A percentile compares a stretch with the other conserved stretches of the same genome.
Evolutionary conservation across 2,888 invertebrate species (phyloP).

Genomic region (Papilio demoleus): DNA sequence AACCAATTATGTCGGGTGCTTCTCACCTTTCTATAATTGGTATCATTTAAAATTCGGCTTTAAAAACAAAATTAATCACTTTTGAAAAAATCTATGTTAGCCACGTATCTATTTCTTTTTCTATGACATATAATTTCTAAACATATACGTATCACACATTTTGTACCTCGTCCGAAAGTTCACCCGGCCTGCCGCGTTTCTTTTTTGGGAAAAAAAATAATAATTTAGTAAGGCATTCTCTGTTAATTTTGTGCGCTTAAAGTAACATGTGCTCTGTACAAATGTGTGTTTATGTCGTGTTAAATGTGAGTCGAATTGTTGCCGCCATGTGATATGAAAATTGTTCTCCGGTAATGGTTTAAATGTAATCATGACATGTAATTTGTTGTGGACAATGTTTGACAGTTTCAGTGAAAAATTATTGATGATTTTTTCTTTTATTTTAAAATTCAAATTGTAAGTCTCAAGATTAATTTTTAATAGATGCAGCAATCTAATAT

Average conservation of each 20-base stretch:
- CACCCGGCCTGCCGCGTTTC: constrained; percentile 91
- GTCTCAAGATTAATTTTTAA: constrained; percentile 25
- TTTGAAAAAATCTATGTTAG: constrained; percentile 77
- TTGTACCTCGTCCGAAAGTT: constrained; percentile 89
- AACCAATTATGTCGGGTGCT: constrained; percentile 48
- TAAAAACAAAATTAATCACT: constrained; percentile 68
- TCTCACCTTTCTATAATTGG: constrained; percentile 17
- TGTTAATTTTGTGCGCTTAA: constrained; percentile 71
- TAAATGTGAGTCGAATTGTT: constrained; percentile 35
- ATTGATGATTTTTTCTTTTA: constrained; percentile 15
- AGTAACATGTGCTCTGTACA: constrained; percentile 49
- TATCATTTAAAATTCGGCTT: not conserved
- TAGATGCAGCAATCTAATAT: constrained; percentile 33
- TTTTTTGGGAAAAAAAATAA: constrained; percentile 81
- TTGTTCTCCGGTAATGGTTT: constrained; percentile 11
- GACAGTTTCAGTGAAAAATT: not conserved
- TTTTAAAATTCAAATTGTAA: constrained; percentile 31
- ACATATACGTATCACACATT: constrained; percentile 79
- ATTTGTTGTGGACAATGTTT: constrained; percentile 4
- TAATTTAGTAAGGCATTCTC: constrained; percentile 79
- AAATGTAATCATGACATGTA: constrained; percentile 17
- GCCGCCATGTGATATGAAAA: constrained; percentile 8
- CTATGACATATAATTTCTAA: constrained; percentile 75
- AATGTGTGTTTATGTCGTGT: constrained; percentile 40
- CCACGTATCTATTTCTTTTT: constrained; percentile 72